Evolutionary conservation across 2,888 invertebrate species (phyloP), one percentile per base, ranked within the genome.

Genomic region (Chymomyza caudatula): DNA sequence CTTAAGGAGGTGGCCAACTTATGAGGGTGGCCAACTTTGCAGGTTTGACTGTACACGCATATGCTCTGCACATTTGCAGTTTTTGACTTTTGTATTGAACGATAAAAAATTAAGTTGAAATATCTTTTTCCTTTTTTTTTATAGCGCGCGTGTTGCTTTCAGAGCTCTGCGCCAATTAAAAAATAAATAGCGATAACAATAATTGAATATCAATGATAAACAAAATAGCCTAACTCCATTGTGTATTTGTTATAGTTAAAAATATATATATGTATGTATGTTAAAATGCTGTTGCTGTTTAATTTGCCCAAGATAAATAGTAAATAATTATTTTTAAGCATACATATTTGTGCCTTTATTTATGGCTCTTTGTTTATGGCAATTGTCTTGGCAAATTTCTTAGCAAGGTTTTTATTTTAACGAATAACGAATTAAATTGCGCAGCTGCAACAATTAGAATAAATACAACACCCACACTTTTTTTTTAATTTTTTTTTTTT

Each of bases 201-300:
- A 78, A 78, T 81, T 81, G 75, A 84, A 80, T 84, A 71, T 62
- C 67, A 75, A 78, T 73, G 76, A 76, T 78, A 77, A 82, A 74
- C 53, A 68, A 17, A 61, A 62, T 67, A n/a, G n/a, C n/a, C n/a
- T n/a, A 23, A 63, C 64, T 56, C 23, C 51, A 58, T 56, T 25
- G 15, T 53, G 23, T 53, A 53, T n/a, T 44, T 42, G 22, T 44
- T 56, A n/a, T 20, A 56, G 20, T 53, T 53, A 23, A 23, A 23
- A 2, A 23, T 23, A 37, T 37, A 37, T 37, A 11, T 4, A 37
- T 37, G 11, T 37, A 37, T 44, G 44, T 44, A 44, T 44, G 44
- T 15, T n/a, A 8, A 49, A 20, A 19, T 49, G 44, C n/a, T 44
- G 15, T 44, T 44, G 5, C n/a, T 49, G 15, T 58, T 57, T 69